Conservation (phyloP, 2,888 invertebrate species). For the Coelopa pilipes region DNA sequence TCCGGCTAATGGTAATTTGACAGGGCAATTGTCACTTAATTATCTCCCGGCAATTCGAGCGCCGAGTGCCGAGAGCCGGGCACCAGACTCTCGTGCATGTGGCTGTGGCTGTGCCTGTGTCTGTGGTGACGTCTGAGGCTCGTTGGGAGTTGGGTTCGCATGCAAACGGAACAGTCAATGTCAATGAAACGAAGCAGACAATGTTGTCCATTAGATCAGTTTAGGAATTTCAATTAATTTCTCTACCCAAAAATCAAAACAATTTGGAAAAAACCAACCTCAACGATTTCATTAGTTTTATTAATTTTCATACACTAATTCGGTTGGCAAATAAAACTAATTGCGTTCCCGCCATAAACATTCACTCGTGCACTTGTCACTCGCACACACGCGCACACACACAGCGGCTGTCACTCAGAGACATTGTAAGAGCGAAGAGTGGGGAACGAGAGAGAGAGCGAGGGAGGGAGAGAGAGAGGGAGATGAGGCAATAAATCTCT, state of each 20-base stretch:
- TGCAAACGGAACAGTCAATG: not conserved
- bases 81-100: not conserved
- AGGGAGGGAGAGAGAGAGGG: not conserved
- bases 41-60: conserved; percentile 38
- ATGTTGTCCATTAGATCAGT: no score
- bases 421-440: not conserved
- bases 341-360: not conserved
- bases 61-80: no score
- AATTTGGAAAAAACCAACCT: no score
- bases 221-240: no score
- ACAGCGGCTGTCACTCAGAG: not conserved
- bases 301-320: no score
- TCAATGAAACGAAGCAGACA: no score
- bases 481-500: not conserved
- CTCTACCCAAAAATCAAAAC: no score
- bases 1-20: conserved; percentile 46
- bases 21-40: conserved; percentile 51
- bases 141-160: not conserved
- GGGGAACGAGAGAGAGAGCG: not conserved
- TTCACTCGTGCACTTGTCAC: not conserved
- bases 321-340: no score
- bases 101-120: not conserved
- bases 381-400: not conserved
- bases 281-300: no score
- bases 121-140: not conserved